These are phyloP conservation scores for Prosopocoilus inquinatus DNA, from an alignment of 2,888 invertebrate genomes.

Conservation along the genomic window DNA sequence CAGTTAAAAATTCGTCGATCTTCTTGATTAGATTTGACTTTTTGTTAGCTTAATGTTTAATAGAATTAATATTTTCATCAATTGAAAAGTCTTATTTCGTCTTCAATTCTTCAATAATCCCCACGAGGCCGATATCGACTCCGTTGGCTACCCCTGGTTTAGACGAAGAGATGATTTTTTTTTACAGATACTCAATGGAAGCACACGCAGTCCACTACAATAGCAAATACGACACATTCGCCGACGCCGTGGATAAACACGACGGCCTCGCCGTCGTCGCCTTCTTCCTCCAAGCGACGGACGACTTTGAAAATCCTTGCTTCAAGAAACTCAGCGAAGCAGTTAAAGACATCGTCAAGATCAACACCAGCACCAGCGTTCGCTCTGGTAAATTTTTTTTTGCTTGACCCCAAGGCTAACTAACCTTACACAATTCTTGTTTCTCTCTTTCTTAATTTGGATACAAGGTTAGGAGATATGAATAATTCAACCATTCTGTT, in stretches of 20 bases:
- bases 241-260: constrained; percentile 64
- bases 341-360: constrained; percentile 45
- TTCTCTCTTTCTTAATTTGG: neutral
- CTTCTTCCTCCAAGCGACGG: constrained; percentile 58
- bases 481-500: no score
- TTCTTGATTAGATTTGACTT: no score
- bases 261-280: constrained; percentile 72
- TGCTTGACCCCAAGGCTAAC: neutral
- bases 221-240: constrained; percentile 63
- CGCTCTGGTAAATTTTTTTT: constrained; percentile 35
- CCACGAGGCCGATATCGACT: no score
- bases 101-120: no score
- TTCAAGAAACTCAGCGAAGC: constrained; percentile 46
- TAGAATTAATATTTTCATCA: no score
- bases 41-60: no score
- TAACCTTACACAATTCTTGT: neutral
- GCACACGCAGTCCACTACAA: constrained; percentile 79
- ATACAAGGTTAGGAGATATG: no score
- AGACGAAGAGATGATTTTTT: neutral
- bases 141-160: no score
- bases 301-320: constrained; percentile 46
- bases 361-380: constrained; percentile 42
- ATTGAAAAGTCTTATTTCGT: no score
- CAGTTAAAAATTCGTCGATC: no score
- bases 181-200: constrained; percentile 67